phyloP scores from a whole-genome alignment of 2,113 vertebrate genomes.

The Rhodinocichla rosea region DNA sequence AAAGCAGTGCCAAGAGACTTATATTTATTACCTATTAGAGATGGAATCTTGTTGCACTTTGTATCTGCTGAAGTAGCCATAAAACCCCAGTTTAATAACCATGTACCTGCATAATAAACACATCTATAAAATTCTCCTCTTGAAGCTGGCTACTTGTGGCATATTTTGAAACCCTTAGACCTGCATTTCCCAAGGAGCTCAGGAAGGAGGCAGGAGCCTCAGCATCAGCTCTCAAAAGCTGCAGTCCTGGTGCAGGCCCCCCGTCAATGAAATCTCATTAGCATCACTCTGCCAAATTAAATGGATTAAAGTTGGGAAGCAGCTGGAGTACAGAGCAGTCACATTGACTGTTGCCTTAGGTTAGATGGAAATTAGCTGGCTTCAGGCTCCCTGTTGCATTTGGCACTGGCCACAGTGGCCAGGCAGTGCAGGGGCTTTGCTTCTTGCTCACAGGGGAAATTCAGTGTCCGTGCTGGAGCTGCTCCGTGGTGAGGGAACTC shows the following conservation, averaged over 20 bases:
- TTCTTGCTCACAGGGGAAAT: not conserved
- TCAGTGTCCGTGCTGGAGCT: not conserved
- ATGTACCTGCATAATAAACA: not conserved
- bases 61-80: not conserved
- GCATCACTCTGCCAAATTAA: slow-evolving; percentile 36
- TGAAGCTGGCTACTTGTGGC: not conserved
- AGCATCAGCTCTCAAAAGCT: not conserved
- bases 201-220: no score
- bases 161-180: not conserved
- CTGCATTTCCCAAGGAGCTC: slow-evolving; percentile 16
- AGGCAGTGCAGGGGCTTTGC: not conserved
- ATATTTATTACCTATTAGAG: not conserved
- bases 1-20: not conserved
- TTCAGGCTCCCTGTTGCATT: not conserved
- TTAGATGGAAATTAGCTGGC: slow-evolving; percentile 23
- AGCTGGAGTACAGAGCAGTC: not conserved
- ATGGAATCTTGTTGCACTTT: not conserved
- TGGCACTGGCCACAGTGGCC: not conserved
- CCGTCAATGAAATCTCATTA: slow-evolving; percentile 46
- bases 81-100: slow-evolving; percentile 3
- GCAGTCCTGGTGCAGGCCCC: not conserved
- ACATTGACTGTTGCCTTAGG: slow-evolving; percentile 18
- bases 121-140: not conserved
- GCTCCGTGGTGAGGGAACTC: not conserved
- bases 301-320: slow-evolving; percentile 39